Evolutionary conservation across 2,113 vertebrate genomes (phyloP).

Genomic region (Gavia stellata): DNA sequence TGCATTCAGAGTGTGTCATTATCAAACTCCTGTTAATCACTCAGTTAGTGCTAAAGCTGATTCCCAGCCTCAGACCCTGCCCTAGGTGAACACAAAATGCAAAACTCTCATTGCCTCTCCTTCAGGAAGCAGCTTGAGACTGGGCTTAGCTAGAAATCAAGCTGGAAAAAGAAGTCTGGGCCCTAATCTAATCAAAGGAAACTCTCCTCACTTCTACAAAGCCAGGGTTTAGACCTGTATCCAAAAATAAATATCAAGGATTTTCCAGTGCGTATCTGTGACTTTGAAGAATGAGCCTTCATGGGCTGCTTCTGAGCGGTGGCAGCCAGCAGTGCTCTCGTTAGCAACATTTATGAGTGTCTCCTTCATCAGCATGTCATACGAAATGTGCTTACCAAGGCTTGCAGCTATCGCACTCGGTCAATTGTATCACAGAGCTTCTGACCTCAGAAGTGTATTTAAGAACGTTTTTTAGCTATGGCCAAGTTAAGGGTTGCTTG

Average conservation of each 20-base stretch:
- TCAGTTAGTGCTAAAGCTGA: not conserved
- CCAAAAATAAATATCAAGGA: conserved; percentile 37
- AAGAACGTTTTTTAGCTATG: not conserved
- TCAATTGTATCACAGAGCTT: not conserved
- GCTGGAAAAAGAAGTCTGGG: conserved; percentile 39
- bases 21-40: not conserved
- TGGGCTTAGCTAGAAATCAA: not conserved
- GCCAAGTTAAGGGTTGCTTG: not conserved
- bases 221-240: not conserved
- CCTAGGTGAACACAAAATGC: not conserved
- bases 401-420: not conserved
- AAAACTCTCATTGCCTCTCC: not conserved
- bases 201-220: conserved; percentile 36
- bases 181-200: conserved; percentile 56
- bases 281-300: not conserved
- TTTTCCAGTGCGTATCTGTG: conserved; percentile 19
- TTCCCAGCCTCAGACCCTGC: not conserved
- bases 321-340: not conserved
- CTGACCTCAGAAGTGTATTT: not conserved
- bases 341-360: not conserved
- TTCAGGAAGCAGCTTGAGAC: conserved; percentile 18
- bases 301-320: not conserved
- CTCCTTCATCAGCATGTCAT: not conserved
- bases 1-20: not conserved
- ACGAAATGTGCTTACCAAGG: not conserved